Evolutionary conservation across 2,888 invertebrate genomes (phyloP), one percentile per base, ranked within the genome.

Genomic region (Carcina quercana): DNA sequence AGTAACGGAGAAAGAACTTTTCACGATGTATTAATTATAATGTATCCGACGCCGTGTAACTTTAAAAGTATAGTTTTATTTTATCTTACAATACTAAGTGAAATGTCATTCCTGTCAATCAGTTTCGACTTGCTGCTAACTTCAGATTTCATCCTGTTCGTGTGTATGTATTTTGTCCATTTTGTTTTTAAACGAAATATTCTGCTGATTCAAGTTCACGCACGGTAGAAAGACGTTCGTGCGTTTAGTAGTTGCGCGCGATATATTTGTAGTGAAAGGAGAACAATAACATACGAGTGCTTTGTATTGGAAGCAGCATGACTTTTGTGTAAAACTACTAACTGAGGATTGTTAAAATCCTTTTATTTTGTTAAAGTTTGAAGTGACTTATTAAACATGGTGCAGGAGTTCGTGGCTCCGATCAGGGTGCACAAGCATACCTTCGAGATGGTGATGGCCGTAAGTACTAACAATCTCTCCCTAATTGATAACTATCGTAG

Each of bases 381-480:
- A 24, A 55, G 60, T 57, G 50, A 59, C 53, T 52, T 40, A 46
- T 54, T 61, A 61, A 86, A 71, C 68, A 97, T 97, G 97, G 97
- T 97, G 63, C 97, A 97, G 83, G 95, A 95, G 73, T 97, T 95
- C 83, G 93, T 94, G 71, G 94, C 96, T 45, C 97, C 97, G 53
- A 91, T 97, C 32, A 89, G 97, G 87, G 94, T 97, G 50, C 97
- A 97, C 86, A 96, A 96, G 82, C 90, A 93, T 74, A 92, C 96
- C 30, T 97, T 97, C 79, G 96, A 97, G 79, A 88, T 97, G 73
- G 95, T 97, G 53, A 97, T 97, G 97, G 92, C 92, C 86, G 96
- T 96, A 80, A 89, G 94, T 89, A 72, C 38, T 14, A n/a, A n/a
- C n/a, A n/a, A n/a, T n/a, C n/a, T n/a, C n/a, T n/a, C n/a, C n/a